Percentiles rank a stretch among this genome's conserved stretches.
Evolutionary conservation across 1,140 invertebrate species (phyloP).

Genomic region (Eumaeus atala): DNA sequence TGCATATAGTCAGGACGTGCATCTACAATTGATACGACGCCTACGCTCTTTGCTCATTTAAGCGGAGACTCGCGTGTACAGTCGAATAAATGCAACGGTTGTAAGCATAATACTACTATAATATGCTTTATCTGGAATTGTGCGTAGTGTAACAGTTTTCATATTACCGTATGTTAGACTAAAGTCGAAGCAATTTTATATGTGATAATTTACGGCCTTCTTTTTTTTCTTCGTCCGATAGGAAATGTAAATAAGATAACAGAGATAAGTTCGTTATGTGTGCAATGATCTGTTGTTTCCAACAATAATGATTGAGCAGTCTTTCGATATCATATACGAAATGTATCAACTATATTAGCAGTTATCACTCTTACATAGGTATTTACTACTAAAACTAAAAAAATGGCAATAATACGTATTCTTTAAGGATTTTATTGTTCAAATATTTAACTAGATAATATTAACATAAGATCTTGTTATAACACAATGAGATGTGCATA

Average conservation of each 20-base stretch:
- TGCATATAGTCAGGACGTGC: slow-evolving; percentile 50
- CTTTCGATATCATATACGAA: slow-evolving; percentile 13
- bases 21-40: slow-evolving; percentile 48
- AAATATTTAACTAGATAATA: slow-evolving; percentile 58
- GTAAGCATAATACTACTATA: slow-evolving; percentile 52
- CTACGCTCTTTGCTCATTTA: slow-evolving; percentile 64
- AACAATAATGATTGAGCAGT: slow-evolving; percentile 43
- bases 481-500: slow-evolving; percentile 9
- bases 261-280: slow-evolving; percentile 36
- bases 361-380: slow-evolving; percentile 19
- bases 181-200: slow-evolving; percentile 58
- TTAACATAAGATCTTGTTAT: slow-evolving; percentile 37
- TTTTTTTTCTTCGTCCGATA: slow-evolving; percentile 51
- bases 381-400: slow-evolving; percentile 39
- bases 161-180: slow-evolving; percentile 47
- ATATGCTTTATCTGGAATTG: slow-evolving; percentile 36
- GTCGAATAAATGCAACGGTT: slow-evolving; percentile 61
- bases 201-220: slow-evolving; percentile 68
- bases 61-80: slow-evolving; percentile 55
- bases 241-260: slow-evolving; percentile 68
- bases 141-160: slow-evolving; percentile 43
- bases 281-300: slow-evolving; percentile 36
- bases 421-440: slow-evolving; percentile 61
- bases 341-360: slow-evolving; percentile 24
- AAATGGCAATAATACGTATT: slow-evolving; percentile 69